These are phyloP conservation scores for Larimichthys polyactis DNA, from an alignment of 2,113 vertebrate species.

Conservation along the genomic window DNA sequence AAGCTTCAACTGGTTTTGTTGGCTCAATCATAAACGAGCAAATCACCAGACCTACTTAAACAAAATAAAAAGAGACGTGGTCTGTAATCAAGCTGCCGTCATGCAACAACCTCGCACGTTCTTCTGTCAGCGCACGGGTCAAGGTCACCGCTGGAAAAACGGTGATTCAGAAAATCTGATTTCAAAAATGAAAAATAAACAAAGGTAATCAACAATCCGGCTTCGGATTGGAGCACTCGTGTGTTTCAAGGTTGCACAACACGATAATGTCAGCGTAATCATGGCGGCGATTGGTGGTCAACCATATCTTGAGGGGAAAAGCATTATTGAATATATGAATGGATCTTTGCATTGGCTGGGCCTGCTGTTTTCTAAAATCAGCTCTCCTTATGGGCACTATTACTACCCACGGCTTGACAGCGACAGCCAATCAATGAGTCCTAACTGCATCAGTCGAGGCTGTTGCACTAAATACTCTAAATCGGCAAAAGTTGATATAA, in stretches of 20 bases:
- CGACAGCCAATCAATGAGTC: slow-evolving; percentile 46
- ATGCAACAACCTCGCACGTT: not conserved
- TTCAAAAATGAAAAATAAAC: slow-evolving; percentile 7
- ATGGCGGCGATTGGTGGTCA: not conserved
- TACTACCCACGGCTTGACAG: slow-evolving; percentile 20
- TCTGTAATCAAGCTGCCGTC: not conserved
- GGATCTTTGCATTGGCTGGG: slow-evolving; percentile 4
- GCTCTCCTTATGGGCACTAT: slow-evolving; percentile 12
- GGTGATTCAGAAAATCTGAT: slow-evolving; percentile 3
- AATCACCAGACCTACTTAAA: not conserved
- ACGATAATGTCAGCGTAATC: not conserved
- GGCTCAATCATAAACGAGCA: not conserved
- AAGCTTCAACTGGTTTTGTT: not conserved
- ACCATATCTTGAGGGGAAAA: not conserved
- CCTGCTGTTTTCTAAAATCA: not conserved
- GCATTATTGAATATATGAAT: not conserved
- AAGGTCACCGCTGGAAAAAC: slow-evolving; percentile 3
- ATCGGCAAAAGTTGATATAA: slow-evolving; percentile 11
- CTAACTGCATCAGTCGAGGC: slow-evolving; percentile 41
- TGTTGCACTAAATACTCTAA: slow-evolving; percentile 29
- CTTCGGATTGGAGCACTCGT: not conserved
- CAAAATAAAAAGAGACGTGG: not conserved
- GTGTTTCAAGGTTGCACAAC: not conserved
- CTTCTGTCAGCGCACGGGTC: not conserved
- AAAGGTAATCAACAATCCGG: not conserved